phyloP scores from a whole-genome alignment of 2,888 invertebrate genomes.

The Dorcus hopei region DNA sequence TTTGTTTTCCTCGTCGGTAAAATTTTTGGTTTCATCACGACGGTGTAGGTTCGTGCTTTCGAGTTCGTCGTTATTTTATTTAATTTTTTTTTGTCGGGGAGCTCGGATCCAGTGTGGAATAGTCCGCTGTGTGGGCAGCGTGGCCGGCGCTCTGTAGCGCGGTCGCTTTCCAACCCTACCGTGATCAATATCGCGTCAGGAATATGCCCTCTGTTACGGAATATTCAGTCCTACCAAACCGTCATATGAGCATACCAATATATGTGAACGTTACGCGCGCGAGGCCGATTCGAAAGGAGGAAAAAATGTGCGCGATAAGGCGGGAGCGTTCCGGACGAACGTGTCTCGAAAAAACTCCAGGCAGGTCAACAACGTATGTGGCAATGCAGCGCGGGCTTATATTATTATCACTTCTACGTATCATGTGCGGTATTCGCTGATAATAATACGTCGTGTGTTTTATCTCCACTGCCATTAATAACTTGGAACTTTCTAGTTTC shows the following conservation, averaged over 20 bases:
- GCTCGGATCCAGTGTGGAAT: neutral
- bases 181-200: slow-evolving; percentile 57
- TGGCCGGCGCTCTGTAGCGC: slow-evolving; percentile 56
- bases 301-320: neutral
- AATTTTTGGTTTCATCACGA: no score
- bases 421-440: no score
- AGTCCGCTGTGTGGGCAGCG: slow-evolving; percentile 36
- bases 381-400: neutral
- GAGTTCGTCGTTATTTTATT: no score
- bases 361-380: neutral
- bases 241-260: slow-evolving; percentile 24
- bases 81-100: neutral
- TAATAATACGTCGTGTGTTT: no score
- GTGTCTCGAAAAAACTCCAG: no score
- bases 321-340: neutral
- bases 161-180: slow-evolving; percentile 54
- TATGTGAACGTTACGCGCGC: slow-evolving; percentile 27
- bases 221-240: slow-evolving; percentile 31
- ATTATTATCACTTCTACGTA: no score
- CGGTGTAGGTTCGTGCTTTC: no score
- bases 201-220: slow-evolving; percentile 53
- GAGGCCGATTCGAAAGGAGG: slow-evolving; percentile 42
- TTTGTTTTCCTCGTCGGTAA: no score
- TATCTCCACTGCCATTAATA: no score
- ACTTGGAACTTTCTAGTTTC: no score